Evolutionary conservation across 1,140 invertebrate genomes (phyloP), one percentile per base, ranked within the genome.

Genomic region (Leptopilina clavipes): DNA sequence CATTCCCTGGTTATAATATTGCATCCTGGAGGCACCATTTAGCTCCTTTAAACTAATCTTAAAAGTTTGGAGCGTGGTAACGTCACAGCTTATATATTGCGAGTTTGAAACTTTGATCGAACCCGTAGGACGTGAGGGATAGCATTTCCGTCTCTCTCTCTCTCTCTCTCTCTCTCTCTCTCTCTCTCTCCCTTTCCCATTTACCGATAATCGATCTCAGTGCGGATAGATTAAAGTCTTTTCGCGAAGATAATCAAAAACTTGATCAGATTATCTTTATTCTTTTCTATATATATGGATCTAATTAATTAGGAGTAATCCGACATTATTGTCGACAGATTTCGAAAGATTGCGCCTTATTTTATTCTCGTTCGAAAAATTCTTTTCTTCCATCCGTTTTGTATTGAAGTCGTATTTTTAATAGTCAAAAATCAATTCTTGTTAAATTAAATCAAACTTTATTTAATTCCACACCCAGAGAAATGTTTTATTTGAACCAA

Each of bases 21-120:
- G 59, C 25, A 65, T 65, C 59, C 59, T 65, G 59, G 59, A n/a
- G 59, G 59, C 19, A 25, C 25, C 59, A 65, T 56, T 74, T 74
- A 22, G 18, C 73, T 48, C 72, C 48, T 54, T 48, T 52, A 31
- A 74, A 82, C 77, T 75, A 81, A 82, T 80, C 80, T 73, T 81
- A 78, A 82, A 81, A 83, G 70, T 83, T 82, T 9, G 45, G 11
- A 25, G 45, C 45, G 22, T 77, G 11, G 72, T 71, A 45, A 22
- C 56, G 12, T 18, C 18, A 37, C 44, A 76, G 54, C 71, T 79
- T 71, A 74, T 71, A 74, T 74, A 45, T 37, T 54, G 56, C 70
- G 11, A 71, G 52, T 73, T 59, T 45, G 40, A 76, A 79, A 79
- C 72, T 79, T 79, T 76, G 75, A 79, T 76, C 78, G 78, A 76